A percentile compares a stretch with the other conserved stretches of the same genome.
phyloP scores from a whole-genome alignment of 2,797 vertebrate genomes.

The Dendrocincla fuliginosa region DNA sequence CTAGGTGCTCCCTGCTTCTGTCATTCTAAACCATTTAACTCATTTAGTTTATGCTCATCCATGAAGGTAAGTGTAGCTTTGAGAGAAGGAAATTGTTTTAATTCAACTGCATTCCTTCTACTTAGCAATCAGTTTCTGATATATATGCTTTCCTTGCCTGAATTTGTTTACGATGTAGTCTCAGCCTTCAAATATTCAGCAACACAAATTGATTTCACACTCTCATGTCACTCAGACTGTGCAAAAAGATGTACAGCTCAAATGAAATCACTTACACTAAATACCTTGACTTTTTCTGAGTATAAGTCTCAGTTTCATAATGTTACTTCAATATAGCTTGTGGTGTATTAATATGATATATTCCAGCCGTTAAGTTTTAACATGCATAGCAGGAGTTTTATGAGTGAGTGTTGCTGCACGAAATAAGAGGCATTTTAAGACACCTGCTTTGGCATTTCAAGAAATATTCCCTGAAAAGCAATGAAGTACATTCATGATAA shows the following conservation, averaged over 20 bases:
- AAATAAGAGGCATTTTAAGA: slow-evolving; percentile 63
- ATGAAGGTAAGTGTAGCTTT: not conserved
- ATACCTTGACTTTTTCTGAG: slow-evolving; percentile 22
- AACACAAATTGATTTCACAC: not conserved
- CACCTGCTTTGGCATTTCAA: slow-evolving; percentile 69
- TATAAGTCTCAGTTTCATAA: slow-evolving; percentile 38
- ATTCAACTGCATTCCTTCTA: not conserved
- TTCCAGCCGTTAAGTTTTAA: slow-evolving; percentile 68
- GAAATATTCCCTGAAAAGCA: slow-evolving; percentile 61
- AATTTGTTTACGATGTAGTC: not conserved
- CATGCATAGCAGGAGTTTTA: slow-evolving; percentile 38
- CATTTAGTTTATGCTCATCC: not conserved
- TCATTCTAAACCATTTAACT: not conserved
- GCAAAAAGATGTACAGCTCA: not conserved
- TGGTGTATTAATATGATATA: slow-evolving; percentile 66
- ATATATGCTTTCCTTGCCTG: not conserved
- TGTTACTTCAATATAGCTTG: slow-evolving; percentile 55
- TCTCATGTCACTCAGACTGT: not conserved
- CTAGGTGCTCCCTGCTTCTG: not conserved
- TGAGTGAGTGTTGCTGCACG: slow-evolving; percentile 42
- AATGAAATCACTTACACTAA: slow-evolving; percentile 32
- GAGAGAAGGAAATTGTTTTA: not conserved
- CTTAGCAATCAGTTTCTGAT: not conserved
- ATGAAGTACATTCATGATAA: slow-evolving; percentile 20
- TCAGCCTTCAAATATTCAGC: slow-evolving; percentile 16